phyloP scores from a whole-genome alignment of 2,113 vertebrate species.

The Xerus inauris region DNA sequence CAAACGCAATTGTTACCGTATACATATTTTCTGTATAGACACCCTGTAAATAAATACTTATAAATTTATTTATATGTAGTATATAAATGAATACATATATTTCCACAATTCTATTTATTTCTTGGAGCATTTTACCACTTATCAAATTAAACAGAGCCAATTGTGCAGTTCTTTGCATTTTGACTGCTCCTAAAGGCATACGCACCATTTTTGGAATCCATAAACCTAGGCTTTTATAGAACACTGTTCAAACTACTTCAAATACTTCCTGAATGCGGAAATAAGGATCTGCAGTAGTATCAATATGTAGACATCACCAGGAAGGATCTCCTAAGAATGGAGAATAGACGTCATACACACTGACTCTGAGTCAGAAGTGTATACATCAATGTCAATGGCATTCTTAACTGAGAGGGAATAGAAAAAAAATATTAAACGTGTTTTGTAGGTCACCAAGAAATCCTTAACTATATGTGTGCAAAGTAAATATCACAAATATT shows the following conservation, averaged over 20 bases:
- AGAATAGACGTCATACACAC: rapidly evolving
- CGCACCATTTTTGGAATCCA: background rate
- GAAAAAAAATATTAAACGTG: background rate
- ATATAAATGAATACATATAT: background rate
- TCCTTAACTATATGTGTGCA: background rate
- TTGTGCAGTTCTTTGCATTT: background rate
- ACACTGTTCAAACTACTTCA: background rate
- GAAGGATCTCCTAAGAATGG: background rate
- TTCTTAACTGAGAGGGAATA: background rate
- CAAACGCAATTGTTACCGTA: background rate
- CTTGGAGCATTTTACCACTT: background rate
- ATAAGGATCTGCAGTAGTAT: background rate
- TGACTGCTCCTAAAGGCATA: background rate
- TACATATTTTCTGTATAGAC: background rate
- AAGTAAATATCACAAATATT: background rate
- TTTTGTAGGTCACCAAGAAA: background rate
- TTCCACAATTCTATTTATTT: background rate
- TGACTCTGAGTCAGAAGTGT: background rate
- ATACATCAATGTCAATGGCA: background rate
- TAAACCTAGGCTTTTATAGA: background rate
- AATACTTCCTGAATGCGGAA: background rate
- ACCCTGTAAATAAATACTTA: background rate
- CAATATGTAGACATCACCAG: background rate
- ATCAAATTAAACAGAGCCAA: background rate
- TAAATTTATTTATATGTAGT: background rate